Percentiles rank a stretch among this genome's conserved stretches.
Evolutionary conservation across 2,113 vertebrate species (phyloP).

Genomic region (Scomber japonicus): DNA sequence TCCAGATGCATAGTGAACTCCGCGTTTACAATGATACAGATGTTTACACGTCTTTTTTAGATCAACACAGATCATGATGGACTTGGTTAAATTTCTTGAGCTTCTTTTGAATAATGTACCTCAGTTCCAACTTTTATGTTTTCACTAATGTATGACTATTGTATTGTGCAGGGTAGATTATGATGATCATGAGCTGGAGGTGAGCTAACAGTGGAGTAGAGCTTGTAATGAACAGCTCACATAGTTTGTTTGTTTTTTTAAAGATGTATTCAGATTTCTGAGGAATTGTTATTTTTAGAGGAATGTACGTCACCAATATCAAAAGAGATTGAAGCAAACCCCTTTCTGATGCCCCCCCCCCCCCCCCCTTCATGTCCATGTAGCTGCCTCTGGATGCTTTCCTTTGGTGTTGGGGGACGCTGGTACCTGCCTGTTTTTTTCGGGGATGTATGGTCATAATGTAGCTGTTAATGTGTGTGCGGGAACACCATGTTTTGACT

Average conservation of each 20-base stretch:
- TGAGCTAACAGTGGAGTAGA: neutral
- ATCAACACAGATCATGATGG: neutral
- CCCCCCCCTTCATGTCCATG: neutral
- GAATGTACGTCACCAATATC: conserved; percentile 9
- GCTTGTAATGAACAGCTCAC: neutral
- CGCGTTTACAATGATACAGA: conserved; percentile 18
- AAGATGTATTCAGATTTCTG: neutral
- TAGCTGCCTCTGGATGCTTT: neutral
- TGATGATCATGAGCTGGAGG: conserved; percentile 5
- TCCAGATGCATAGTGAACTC: conserved; percentile 8
- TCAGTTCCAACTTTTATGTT: conserved; percentile 6
- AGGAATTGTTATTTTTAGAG: conserved; percentile 7
- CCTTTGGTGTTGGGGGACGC: neutral
- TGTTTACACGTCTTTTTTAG: conserved; percentile 31
- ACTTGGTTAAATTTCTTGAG: neutral
- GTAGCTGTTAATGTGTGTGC: too few relatives aligned
- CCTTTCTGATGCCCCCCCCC: neutral
- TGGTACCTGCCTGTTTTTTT: too few relatives aligned
- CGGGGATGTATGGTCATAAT: too few relatives aligned
- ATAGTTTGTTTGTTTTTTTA: neutral
- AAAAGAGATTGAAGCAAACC: neutral
- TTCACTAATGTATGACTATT: neutral
- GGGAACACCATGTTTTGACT: too few relatives aligned
- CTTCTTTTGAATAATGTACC: conserved; percentile 19
- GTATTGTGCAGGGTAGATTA: neutral